phyloP scores from a whole-genome alignment of 2,888 invertebrate species.

The Eristalis intricaria region DNA sequence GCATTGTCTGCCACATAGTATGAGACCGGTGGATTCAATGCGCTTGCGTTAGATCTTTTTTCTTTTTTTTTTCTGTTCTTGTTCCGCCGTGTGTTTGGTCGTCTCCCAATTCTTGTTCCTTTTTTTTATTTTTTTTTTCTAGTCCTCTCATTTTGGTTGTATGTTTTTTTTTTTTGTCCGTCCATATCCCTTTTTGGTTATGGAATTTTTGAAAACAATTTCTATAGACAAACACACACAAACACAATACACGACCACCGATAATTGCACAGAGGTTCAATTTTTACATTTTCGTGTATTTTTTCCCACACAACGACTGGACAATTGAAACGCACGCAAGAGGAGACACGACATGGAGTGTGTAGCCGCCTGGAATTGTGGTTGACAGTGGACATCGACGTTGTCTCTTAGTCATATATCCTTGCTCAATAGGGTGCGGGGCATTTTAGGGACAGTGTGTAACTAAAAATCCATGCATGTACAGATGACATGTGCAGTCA shows the following conservation, averaged over 20 bases:
- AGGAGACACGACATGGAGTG: neutral
- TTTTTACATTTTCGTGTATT: conserved; percentile 2
- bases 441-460: neutral
- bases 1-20: conserved; percentile 3
- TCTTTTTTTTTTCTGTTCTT: neutral
- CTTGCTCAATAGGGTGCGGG: neutral
- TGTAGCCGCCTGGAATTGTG: neutral
- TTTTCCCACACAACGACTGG: conserved; percentile 5
- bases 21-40: conserved; percentile 62
- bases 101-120: conserved; percentile 41
- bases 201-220: conserved; percentile 70
- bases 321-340: neutral
- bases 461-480: neutral
- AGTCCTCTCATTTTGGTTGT: conserved; percentile 32
- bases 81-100: neutral
- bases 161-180: neutral
- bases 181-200: conserved; percentile 33
- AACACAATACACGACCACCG: no score
- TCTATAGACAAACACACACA: conserved; percentile 27
- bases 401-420: neutral
- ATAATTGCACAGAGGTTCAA: neutral
- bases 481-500: neutral
- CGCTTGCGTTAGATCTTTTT: conserved; percentile 65
- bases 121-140: neutral
- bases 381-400: neutral